These are phyloP conservation scores for Solea solea DNA, from an alignment of 2,113 vertebrate species.

Conservation along the genomic window DNA sequence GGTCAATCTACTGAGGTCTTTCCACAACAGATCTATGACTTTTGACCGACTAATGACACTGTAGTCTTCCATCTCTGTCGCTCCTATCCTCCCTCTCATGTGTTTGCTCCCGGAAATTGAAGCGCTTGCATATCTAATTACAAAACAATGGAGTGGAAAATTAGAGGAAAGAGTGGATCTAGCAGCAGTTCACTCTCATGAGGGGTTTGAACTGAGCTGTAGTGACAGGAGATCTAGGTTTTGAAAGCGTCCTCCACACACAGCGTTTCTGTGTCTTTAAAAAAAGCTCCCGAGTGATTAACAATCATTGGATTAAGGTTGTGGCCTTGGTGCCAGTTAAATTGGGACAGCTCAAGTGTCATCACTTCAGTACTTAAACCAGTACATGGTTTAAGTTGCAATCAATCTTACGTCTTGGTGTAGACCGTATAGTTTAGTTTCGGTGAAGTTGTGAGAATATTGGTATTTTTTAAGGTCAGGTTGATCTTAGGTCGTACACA, in stretches of 20 bases:
- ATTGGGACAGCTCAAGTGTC: conserved; percentile 10
- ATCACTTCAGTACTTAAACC: neutral
- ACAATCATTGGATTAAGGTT: conserved; percentile 38
- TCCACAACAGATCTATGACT: conserved; percentile 18
- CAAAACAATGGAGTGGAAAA: conserved; percentile 69
- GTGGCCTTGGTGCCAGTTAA: conserved; percentile 12
- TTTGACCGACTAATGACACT: conserved; percentile 9
- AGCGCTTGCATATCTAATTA: conserved; percentile 64
- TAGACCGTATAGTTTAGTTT: too few species aligned
- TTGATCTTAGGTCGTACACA: too few species aligned
- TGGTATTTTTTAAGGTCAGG: too few species aligned
- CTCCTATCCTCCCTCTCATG: neutral
- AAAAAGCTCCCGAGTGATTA: conserved; percentile 14
- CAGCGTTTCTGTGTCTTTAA: neutral
- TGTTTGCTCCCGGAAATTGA: conserved; percentile 42
- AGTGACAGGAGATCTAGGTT: conserved; percentile 27
- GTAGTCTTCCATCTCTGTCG: conserved; percentile 22
- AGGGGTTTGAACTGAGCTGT: conserved; percentile 26
- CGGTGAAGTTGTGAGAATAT: too few species aligned
- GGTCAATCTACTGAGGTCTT: neutral
- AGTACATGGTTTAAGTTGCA: neutral
- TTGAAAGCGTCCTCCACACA: neutral
- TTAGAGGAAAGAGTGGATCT: conserved; percentile 43
- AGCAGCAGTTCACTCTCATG: conserved; percentile 17
- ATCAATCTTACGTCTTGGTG: too few species aligned